These are phyloP conservation scores for Gadus chalcogrammus DNA, from an alignment of 2,113 vertebrate species.

Conservation along the genomic window DNA sequence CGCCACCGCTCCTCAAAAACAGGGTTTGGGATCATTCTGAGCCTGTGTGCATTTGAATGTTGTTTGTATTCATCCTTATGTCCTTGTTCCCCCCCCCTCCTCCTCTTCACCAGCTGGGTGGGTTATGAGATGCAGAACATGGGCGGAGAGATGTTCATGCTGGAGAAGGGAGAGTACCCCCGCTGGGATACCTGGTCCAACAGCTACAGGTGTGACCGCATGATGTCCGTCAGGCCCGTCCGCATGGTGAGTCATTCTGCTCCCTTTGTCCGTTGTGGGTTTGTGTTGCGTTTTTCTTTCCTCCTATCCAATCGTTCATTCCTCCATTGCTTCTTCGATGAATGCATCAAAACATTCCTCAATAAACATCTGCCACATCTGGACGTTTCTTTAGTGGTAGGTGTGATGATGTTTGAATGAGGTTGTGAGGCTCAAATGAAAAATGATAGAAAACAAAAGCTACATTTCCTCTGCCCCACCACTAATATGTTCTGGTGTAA, in stretches of 20 bases:
- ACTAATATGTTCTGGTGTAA: no score
- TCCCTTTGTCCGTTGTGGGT: no score
- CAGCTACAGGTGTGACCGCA: slow-evolving; percentile 76
- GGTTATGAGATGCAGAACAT: slow-evolving; percentile 78
- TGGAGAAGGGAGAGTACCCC: slow-evolving; percentile 82
- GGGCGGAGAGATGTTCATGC: slow-evolving; percentile 79
- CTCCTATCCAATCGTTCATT: no score
- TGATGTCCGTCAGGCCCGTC: slow-evolving; percentile 79
- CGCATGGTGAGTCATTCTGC: slow-evolving; percentile 67
- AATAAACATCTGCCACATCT: slow-evolving; percentile 4
- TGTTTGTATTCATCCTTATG: not conserved
- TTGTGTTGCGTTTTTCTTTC: no score
- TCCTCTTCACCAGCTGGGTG: slow-evolving; percentile 68
- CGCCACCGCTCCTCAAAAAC: not conserved
- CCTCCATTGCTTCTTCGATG: no score
- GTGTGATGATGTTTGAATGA: no score
- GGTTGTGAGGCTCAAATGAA: no score
- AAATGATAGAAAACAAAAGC: no score
- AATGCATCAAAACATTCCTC: not conserved
- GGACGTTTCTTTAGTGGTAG: no score
- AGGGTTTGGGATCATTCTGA: not conserved
- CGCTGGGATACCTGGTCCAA: slow-evolving; percentile 84
- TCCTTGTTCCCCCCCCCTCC: not conserved
- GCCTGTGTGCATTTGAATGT: not conserved
- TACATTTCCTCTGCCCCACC: no score